Conservation (phyloP, 1,140 invertebrate genomes). For the Lamellibrachia luymesi region DNA sequence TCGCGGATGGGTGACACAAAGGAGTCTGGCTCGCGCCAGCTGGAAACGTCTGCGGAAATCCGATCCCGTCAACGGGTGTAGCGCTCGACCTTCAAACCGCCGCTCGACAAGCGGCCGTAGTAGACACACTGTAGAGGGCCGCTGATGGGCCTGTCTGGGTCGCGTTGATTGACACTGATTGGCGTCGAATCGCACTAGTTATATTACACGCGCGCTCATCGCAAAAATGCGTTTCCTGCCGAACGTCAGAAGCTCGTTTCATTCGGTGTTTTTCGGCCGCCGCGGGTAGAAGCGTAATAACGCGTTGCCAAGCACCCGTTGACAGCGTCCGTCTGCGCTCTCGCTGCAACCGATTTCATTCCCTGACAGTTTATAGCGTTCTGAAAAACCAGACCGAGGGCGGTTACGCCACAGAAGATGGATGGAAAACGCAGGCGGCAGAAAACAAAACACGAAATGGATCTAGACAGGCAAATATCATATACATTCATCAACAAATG, state of each 20-base stretch:
- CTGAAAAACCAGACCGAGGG: not conserved
- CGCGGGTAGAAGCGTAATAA: not conserved
- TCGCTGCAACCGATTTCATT: not conserved
- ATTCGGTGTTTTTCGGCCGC: not conserved
- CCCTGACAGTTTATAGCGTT: not conserved
- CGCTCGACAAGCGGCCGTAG: not conserved
- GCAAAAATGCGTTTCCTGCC: not conserved
- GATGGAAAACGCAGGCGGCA: not conserved
- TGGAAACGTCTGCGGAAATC: not conserved
- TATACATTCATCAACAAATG: not conserved
- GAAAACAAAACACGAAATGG: not conserved
- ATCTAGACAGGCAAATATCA: not conserved
- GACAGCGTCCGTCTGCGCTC: not conserved
- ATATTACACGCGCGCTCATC: not conserved
- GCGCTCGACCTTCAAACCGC: not conserved
- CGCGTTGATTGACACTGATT: constrained; percentile 4
- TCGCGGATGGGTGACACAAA: not conserved
- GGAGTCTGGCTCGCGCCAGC: not conserved
- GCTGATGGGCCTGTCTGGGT: not conserved
- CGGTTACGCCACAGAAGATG: not conserved
- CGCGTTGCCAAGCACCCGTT: not conserved
- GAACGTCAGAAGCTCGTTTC: not conserved
- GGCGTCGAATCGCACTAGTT: not conserved
- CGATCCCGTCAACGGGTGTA: not conserved
- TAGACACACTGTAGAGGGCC: not conserved